Evolutionary conservation across 2,888 invertebrate species (phyloP).

Genomic region (Phortica okadai): DNA sequence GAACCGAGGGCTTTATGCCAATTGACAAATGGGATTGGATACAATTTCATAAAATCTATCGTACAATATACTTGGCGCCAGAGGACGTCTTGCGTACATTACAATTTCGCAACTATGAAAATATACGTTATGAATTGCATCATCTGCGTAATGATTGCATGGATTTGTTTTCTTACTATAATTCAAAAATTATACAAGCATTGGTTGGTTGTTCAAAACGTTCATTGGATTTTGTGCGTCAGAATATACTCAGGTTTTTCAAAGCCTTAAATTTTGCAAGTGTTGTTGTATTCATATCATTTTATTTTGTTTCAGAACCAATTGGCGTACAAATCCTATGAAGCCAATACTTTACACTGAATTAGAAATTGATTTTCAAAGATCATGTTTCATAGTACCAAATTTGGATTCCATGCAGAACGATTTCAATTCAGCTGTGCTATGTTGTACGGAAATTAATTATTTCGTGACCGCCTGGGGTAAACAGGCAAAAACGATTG

Average conservation of each 20-base stretch:
- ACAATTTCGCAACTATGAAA: slow-evolving; percentile 81
- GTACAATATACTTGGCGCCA: slow-evolving; percentile 68
- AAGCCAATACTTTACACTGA: slow-evolving; percentile 66
- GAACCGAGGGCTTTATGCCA: slow-evolving; percentile 72
- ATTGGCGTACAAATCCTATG: slow-evolving; percentile 60
- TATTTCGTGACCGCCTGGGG: slow-evolving; percentile 88
- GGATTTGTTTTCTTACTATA: slow-evolving; percentile 88
- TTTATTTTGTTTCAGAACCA: slow-evolving; percentile 52
- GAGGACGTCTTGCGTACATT: slow-evolving; percentile 62
- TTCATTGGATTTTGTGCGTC: slow-evolving; percentile 85
- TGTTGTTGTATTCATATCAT: background rate
- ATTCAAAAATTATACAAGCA: slow-evolving; percentile 84
- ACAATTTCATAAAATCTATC: slow-evolving; percentile 73
- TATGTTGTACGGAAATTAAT: slow-evolving; percentile 84
- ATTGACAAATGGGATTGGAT: slow-evolving; percentile 76
- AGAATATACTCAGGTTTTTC: slow-evolving; percentile 76
- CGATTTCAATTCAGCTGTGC: slow-evolving; percentile 76
- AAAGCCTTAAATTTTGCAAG: background rate
- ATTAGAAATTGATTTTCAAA: slow-evolving; percentile 65
- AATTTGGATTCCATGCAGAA: slow-evolving; percentile 69
- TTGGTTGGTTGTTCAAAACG: slow-evolving; percentile 85
- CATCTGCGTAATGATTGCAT: slow-evolving; percentile 85
- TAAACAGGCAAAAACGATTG: slow-evolving; percentile 79
- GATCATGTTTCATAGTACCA: slow-evolving; percentile 65
- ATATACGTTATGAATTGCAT: slow-evolving; percentile 79